A percentile compares a stretch with the other conserved stretches of the same genome.
Conservation (phyloP, 2,888 invertebrate species). For the Carpatolechia fugitivella region DNA sequence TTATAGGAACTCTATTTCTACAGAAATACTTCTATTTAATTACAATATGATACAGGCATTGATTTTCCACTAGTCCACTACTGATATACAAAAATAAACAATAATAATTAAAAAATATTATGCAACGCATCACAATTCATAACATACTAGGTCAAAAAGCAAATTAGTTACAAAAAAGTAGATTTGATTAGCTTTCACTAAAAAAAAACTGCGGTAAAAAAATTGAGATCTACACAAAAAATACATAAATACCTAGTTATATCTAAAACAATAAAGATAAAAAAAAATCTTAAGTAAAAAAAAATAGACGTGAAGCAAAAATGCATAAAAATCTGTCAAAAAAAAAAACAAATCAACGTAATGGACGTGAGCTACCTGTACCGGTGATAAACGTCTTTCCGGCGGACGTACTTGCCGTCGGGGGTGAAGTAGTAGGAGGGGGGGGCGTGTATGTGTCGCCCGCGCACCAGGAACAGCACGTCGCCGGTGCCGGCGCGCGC, state of each 20-base stretch:
- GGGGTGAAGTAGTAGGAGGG: conserved; percentile 72
- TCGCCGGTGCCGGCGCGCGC: conserved; percentile 53
- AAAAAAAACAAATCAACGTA: conserved; percentile 4
- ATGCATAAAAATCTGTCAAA: conserved; percentile 7
- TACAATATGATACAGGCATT: too few species aligned
- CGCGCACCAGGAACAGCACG: conserved; percentile 66
- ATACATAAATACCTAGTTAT: too few species aligned
- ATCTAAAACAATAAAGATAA: too few species aligned
- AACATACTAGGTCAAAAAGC: neutral
- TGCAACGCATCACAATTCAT: too few species aligned
- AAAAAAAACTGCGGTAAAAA: too few species aligned
- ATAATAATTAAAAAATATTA: too few species aligned
- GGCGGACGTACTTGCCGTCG: conserved; percentile 71
- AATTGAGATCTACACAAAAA: too few species aligned
- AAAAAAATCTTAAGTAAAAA: neutral
- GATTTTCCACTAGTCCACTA: too few species aligned
- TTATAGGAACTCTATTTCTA: too few species aligned
- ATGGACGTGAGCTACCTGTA: conserved; percentile 56
- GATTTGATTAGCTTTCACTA: too few species aligned
- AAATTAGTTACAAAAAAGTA: neutral
- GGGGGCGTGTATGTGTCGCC: conserved; percentile 68
- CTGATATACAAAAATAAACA: too few species aligned
- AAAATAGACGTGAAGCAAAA: conserved; percentile 6
- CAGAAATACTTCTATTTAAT: too few species aligned
- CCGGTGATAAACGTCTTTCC: conserved; percentile 69